Evolutionary conservation across 2,888 invertebrate genomes (phyloP).

Genomic region (Leptinotarsa tumamoca): DNA sequence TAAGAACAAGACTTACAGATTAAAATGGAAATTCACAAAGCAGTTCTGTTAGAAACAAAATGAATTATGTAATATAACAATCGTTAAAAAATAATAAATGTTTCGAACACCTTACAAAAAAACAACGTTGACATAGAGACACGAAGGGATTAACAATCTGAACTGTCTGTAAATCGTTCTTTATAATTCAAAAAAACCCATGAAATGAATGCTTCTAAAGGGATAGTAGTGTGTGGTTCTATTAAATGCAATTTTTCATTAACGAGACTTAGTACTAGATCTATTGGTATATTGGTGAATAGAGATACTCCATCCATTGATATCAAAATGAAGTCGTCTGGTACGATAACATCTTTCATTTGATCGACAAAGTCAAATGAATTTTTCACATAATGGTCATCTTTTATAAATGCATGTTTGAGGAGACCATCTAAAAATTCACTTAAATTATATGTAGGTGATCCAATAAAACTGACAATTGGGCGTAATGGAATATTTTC

Average conservation of each 20-base stretch:
- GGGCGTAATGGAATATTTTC: conserved; percentile 27
- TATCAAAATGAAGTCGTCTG: conserved; percentile 23
- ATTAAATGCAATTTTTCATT: conserved; percentile 11
- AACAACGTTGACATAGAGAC: too few species aligned
- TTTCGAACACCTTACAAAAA: too few species aligned
- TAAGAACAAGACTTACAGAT: too few species aligned
- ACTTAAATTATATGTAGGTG: conserved; percentile 23
- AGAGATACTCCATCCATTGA: conserved; percentile 1
- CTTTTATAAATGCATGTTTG: conserved; percentile 21
- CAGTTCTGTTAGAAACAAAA: too few species aligned
- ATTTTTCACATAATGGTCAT: conserved; percentile 14
- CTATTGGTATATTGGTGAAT: not conserved
- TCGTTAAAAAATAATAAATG: too few species aligned
- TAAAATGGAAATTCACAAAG: too few species aligned
- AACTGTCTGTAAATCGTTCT: too few species aligned
- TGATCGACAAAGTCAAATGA: conserved; percentile 16
- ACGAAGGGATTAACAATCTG: too few species aligned
- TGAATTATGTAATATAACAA: too few species aligned
- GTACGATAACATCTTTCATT: conserved; percentile 8
- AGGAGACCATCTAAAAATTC: conserved; percentile 23
- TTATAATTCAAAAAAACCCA: too few species aligned
- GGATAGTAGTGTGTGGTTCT: conserved; percentile 11
- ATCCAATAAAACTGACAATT: conserved; percentile 26
- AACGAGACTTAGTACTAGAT: not conserved
- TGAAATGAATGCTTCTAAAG: conserved; percentile 2